Conservation (phyloP, 2,113 vertebrate genomes). For the Drymodes brunneopygia region DNA sequence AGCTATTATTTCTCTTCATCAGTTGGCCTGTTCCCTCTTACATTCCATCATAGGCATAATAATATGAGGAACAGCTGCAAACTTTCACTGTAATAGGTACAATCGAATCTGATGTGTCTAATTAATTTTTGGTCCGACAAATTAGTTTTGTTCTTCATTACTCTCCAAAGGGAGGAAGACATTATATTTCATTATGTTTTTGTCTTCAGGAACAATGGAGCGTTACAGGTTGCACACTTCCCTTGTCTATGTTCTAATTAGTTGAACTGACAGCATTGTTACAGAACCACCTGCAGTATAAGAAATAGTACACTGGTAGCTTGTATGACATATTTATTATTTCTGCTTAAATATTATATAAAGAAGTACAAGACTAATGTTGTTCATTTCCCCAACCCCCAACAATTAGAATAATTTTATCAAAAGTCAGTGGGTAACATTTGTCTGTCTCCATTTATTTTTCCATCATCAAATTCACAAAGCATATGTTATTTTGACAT, state of each 20-base stretch:
- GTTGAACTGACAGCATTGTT: constrained; percentile 67
- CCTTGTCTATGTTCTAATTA: constrained; percentile 72
- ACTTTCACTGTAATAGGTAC: constrained; percentile 75
- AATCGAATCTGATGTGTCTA: constrained; percentile 76
- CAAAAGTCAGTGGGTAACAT: background rate
- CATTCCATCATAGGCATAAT: constrained; percentile 39
- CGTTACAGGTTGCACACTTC: constrained; percentile 59
- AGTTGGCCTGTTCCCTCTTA: constrained; percentile 35
- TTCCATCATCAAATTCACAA: background rate
- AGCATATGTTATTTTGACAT: constrained; percentile 24
- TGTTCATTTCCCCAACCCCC: background rate
- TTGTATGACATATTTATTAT: constrained; percentile 9
- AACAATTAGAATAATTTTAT: constrained; percentile 4
- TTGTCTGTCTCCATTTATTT: constrained; percentile 2
- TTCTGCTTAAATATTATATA: constrained; percentile 4
- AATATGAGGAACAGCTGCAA: constrained; percentile 66
- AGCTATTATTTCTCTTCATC: constrained; percentile 31
- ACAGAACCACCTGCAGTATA: constrained; percentile 58
- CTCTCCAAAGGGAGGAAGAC: constrained; percentile 74
- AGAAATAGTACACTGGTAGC: background rate
- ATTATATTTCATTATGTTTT: constrained; percentile 77
- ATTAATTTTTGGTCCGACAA: constrained; percentile 80
- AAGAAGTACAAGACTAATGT: background rate
- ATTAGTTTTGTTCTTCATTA: constrained; percentile 81
- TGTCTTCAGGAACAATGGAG: constrained; percentile 70